Percentiles rank a stretch among this genome's conserved stretches.
Evolutionary conservation across 2,888 invertebrate genomes (phyloP).

Genomic region (Automeris io): DNA sequence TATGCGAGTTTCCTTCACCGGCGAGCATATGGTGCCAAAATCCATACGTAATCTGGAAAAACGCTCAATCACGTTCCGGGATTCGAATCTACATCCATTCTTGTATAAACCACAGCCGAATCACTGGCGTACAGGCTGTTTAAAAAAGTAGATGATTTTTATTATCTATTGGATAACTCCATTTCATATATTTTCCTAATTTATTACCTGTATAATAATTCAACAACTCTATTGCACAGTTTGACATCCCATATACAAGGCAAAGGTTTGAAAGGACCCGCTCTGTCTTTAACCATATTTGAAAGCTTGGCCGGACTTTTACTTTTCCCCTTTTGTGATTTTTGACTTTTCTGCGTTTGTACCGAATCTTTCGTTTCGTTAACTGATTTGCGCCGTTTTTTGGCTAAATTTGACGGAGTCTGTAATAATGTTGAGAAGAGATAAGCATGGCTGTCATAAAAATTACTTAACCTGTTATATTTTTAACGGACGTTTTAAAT

Average conservation of each 20-base stretch:
- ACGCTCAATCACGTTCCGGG: no score
- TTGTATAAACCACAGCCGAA: no score
- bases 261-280: constrained; percentile 53
- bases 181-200: no score
- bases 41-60: no score
- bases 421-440: constrained; percentile 16
- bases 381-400: constrained; percentile 45
- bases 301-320: constrained; percentile 42
- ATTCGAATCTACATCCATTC: no score
- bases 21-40: no score
- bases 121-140: not conserved
- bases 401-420: constrained; percentile 43
- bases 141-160: not conserved
- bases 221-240: constrained; percentile 44
- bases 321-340: constrained; percentile 47
- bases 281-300: constrained; percentile 47
- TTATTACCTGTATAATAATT: constrained; percentile 56
- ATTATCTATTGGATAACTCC: not conserved
- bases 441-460: not conserved
- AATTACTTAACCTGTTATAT: not conserved
- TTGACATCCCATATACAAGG: constrained; percentile 56
- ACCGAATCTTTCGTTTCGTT: constrained; percentile 48
- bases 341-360: constrained; percentile 51
- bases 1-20: no score
- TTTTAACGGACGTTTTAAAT: no score